phyloP scores from a whole-genome alignment of 2,113 vertebrate genomes.

The Zapornia atra region DNA sequence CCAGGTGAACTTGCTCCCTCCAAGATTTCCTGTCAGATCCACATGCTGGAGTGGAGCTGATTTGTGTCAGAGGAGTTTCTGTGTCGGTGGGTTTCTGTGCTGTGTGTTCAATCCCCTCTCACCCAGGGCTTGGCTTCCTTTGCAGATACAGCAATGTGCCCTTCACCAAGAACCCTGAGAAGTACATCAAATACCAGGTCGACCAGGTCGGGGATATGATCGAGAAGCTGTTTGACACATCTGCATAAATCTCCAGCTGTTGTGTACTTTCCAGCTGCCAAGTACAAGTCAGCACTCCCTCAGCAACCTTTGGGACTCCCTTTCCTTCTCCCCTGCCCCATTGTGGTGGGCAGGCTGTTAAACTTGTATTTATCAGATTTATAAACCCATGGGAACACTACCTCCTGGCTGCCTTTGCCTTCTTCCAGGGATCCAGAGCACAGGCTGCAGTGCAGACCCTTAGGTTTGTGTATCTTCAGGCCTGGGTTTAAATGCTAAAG shows the following conservation, averaged over 20 bases:
- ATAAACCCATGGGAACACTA: conserved; percentile 66
- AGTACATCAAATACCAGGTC: conserved; percentile 93
- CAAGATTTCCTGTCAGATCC: neutral
- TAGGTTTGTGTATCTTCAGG: accelerated
- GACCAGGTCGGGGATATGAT: conserved; percentile 98
- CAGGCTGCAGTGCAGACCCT: neutral
- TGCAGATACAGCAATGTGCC: conserved; percentile 87
- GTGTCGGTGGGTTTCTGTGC: neutral
- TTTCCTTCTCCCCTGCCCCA: conserved; percentile 15
- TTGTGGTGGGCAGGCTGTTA: conserved; percentile 45
- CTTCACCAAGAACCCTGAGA: conserved; percentile 97
- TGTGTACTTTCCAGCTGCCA: neutral
- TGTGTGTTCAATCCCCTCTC: neutral
- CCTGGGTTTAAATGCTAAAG: neutral
- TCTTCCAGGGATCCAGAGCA: neutral
- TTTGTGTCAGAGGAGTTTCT: neutral
- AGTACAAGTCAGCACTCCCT: neutral
- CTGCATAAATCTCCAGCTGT: conserved; percentile 76
- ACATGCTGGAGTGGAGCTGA: neutral
- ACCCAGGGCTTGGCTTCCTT: neutral
- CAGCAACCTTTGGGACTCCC: neutral
- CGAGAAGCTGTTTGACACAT: conserved; percentile 94
- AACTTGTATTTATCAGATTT: conserved; percentile 60
- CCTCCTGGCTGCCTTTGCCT: neutral
- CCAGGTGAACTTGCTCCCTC: neutral